Evolutionary conservation across 2,113 vertebrate species (phyloP).

Genomic region (Etheostoma cragini): DNA sequence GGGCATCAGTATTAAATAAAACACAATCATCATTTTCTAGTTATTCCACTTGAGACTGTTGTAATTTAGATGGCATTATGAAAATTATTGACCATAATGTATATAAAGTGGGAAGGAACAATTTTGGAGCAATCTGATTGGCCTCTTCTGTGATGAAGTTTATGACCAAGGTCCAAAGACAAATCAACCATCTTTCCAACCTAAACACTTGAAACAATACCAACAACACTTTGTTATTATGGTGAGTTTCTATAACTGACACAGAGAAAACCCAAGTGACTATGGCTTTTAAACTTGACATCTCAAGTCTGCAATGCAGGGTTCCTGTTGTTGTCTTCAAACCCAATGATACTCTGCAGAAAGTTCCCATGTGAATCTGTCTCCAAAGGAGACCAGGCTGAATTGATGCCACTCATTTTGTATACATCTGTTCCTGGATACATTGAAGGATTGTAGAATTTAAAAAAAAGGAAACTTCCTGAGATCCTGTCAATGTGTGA

Average conservation of each 20-base stretch:
- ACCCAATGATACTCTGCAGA: no score
- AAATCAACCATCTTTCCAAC: constrained; percentile 17
- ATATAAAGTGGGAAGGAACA: constrained; percentile 50
- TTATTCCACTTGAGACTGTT: neutral
- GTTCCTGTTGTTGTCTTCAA: no score
- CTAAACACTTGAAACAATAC: constrained; percentile 17
- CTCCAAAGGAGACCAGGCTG: no score
- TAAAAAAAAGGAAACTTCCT: no score
- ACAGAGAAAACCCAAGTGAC: neutral
- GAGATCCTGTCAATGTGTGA: no score
- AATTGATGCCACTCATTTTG: no score
- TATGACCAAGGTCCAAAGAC: constrained; percentile 45
- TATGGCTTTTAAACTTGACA: no score
- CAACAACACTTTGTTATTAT: neutral
- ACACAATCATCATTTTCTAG: constrained; percentile 6
- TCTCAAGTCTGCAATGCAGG: no score
- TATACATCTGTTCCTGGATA: no score
- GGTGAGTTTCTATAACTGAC: constrained; percentile 24
- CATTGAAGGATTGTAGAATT: no score
- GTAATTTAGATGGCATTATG: fast-evolving
- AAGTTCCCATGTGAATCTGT: no score
- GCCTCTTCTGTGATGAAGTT: neutral
- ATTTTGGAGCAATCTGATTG: constrained; percentile 37
- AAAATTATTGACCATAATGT: neutral
- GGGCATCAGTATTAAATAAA: constrained; percentile 38